Conservation (phyloP, 2,888 invertebrate species). For the Macrophya alboannulata region DNA sequence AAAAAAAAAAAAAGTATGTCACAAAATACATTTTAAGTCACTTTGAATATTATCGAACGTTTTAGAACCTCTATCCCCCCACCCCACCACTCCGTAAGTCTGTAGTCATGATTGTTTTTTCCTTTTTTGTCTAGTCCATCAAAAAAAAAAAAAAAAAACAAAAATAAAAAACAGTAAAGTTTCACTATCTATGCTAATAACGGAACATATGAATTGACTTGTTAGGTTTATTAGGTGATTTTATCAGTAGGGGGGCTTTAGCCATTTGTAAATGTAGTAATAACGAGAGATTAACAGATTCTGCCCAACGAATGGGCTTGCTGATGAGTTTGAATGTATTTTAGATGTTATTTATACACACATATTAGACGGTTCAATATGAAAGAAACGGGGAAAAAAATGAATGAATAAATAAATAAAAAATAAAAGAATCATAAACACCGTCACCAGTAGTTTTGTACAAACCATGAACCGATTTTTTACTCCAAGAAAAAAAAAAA, state of each 20-base stretch:
- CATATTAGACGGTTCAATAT: slow-evolving; percentile 18
- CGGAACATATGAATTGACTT: not conserved
- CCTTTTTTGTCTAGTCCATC: not conserved
- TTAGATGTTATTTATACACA: slow-evolving; percentile 47
- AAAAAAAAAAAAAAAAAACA: not conserved
- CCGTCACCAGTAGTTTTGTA: not conserved
- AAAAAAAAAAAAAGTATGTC: not conserved
- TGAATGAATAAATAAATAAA: not conserved
- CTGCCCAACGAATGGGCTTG: slow-evolving; percentile 14
- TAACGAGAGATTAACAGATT: not conserved
- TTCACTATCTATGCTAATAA: not conserved
- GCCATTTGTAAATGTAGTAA: no score
- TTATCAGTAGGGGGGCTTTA: not conserved
- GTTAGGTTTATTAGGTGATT: not conserved
- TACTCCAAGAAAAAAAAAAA: not conserved
- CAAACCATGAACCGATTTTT: not conserved
- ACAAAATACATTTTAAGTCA: slow-evolving; percentile 29
- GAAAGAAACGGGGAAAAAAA: not conserved
- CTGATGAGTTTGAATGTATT: slow-evolving; percentile 29
- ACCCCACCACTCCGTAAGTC: not conserved
- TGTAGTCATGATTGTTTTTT: not conserved
- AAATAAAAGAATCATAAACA: not conserved
- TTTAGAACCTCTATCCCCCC: not conserved
- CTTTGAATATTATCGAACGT: slow-evolving; percentile 21
- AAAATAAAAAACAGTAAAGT: not conserved